Percentiles rank a stretch among this genome's conserved stretches.
phyloP scores from a whole-genome alignment of 2,113 vertebrate genomes.

The Seriola dumerili region DNA sequence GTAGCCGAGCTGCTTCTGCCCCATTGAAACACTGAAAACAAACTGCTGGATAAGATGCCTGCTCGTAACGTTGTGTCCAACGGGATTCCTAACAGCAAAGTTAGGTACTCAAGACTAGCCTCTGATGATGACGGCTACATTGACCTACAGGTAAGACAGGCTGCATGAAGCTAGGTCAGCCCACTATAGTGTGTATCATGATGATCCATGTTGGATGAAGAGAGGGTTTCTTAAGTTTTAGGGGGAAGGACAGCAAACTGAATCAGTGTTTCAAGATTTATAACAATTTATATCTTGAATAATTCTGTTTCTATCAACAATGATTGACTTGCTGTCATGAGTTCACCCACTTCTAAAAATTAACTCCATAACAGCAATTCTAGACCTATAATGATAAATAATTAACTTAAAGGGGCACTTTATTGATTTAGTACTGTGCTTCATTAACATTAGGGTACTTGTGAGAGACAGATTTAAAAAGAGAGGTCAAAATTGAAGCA shows the following conservation, averaged over 20 bases:
- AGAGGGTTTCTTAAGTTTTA: background rate
- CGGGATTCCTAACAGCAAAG: slow-evolving; percentile 88
- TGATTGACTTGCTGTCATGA: background rate
- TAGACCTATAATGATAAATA: background rate
- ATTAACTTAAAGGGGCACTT: background rate
- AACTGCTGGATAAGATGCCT: slow-evolving; percentile 86
- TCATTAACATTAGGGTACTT: background rate
- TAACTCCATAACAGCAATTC: background rate
- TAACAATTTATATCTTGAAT: background rate
- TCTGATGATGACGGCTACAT: slow-evolving; percentile 96
- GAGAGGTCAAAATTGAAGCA: background rate
- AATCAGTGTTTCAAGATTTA: background rate
- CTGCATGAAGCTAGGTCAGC: background rate
- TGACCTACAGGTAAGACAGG: slow-evolving; percentile 91
- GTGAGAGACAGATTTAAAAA: background rate
- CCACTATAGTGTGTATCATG: background rate
- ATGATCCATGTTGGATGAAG: background rate
- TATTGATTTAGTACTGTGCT: background rate
- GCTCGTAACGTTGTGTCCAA: slow-evolving; percentile 86
- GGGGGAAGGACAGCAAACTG: background rate
- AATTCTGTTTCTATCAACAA: background rate
- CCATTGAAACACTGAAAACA: slow-evolving; percentile 4
- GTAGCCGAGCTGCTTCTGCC: slow-evolving; percentile 14
- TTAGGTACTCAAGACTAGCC: slow-evolving; percentile 93
- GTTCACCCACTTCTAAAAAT: background rate